Evolutionary conservation across 2,888 invertebrate genomes (phyloP).

Genomic region (Lordiphosa andalusiaca): DNA sequence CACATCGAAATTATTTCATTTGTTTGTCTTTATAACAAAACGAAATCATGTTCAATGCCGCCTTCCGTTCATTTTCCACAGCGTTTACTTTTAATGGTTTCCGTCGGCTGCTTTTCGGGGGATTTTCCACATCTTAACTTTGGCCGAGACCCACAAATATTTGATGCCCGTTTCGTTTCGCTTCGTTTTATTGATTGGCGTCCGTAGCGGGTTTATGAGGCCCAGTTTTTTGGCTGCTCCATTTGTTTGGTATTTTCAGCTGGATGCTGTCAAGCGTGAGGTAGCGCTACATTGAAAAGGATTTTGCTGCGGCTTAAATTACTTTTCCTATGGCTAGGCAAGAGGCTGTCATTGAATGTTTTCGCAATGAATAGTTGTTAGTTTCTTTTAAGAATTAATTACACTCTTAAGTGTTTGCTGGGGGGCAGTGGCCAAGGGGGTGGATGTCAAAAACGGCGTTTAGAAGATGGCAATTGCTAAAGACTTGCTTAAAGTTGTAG

Average conservation of each 20-base stretch:
- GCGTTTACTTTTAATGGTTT: slow-evolving; percentile 70
- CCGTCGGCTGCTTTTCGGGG: slow-evolving; percentile 47
- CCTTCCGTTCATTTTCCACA: slow-evolving; percentile 59
- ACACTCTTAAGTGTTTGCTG: too few species aligned
- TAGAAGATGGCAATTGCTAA: too few species aligned
- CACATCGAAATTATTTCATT: slow-evolving; percentile 75
- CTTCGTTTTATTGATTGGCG: slow-evolving; percentile 72
- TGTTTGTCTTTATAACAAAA: slow-evolving; percentile 72
- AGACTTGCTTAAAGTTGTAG: too few species aligned
- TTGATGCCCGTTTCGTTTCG: slow-evolving; percentile 62
- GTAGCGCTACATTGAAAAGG: slow-evolving; percentile 53
- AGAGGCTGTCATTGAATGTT: background rate
- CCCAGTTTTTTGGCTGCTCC: slow-evolving; percentile 19
- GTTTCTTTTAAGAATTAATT: too few species aligned
- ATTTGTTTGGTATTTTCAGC: slow-evolving; percentile 25
- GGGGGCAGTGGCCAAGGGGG: too few species aligned
- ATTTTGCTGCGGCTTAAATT: slow-evolving; percentile 57
- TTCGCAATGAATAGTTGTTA: background rate
- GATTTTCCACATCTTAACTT: slow-evolving; percentile 75
- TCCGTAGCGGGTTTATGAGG: slow-evolving; percentile 62
- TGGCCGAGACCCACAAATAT: slow-evolving; percentile 70
- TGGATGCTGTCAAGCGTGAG: slow-evolving; percentile 42
- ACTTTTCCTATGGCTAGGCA: slow-evolving; percentile 22
- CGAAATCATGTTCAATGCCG: slow-evolving; percentile 65
- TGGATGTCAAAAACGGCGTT: too few species aligned